Evolutionary conservation across 2,113 vertebrate species (phyloP).

Genomic region (Equus przewalskii): DNA sequence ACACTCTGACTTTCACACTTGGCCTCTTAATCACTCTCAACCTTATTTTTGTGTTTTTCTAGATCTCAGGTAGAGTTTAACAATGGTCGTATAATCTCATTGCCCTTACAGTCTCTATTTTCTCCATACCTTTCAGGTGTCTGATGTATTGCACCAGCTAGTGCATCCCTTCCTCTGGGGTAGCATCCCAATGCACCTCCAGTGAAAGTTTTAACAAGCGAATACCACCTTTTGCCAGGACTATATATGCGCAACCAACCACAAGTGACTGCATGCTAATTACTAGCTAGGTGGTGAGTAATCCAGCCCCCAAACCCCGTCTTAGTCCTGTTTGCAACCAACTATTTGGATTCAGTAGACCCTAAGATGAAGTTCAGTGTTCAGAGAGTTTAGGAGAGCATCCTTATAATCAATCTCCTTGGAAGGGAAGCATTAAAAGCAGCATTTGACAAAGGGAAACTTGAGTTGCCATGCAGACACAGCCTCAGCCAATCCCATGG

Average conservation of each 20-base stretch:
- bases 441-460: background rate
- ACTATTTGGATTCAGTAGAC: background rate
- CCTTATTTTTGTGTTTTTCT: background rate
- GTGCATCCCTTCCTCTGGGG: background rate
- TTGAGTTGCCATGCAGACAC: background rate
- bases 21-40: background rate
- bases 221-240: background rate
- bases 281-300: background rate
- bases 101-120: background rate
- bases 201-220: background rate
- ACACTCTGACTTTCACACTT: background rate
- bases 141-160: rapidly evolving
- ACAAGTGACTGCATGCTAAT: background rate
- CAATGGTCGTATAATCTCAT: background rate
- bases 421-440: background rate
- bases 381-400: background rate
- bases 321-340: background rate
- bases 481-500: background rate
- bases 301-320: background rate
- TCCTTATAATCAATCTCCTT: background rate
- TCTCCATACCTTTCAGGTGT: background rate
- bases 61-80: background rate
- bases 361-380: background rate
- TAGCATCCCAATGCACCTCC: background rate
- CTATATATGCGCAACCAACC: background rate